Evolutionary conservation across 2,888 invertebrate genomes (phyloP).

Genomic region (Sympetrum striolatum): DNA sequence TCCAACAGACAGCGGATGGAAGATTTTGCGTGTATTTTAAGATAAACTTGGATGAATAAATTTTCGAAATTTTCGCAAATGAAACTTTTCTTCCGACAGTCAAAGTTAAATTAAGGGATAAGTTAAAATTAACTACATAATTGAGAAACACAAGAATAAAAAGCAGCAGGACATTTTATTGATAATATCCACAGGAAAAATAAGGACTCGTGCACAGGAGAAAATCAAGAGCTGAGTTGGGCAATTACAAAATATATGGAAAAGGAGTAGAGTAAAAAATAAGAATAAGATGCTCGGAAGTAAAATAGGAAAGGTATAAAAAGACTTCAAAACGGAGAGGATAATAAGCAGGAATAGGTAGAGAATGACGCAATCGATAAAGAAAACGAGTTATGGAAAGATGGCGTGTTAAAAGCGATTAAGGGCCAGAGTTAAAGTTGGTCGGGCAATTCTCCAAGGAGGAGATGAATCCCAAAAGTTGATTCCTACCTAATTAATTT

Average conservation of each 20-base stretch:
- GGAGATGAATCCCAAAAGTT: background rate
- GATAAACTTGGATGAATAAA: too few relatives aligned
- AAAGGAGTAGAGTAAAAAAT: background rate
- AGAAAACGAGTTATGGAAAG: background rate
- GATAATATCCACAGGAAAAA: background rate
- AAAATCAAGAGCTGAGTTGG: background rate
- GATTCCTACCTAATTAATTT: background rate
- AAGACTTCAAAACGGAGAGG: background rate
- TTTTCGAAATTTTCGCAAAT: too few relatives aligned
- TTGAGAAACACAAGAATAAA: too few relatives aligned
- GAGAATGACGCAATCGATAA: background rate
- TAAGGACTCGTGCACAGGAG: too few relatives aligned
- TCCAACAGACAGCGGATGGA: too few relatives aligned
- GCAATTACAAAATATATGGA: background rate
- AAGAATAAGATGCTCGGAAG: background rate
- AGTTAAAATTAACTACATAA: too few relatives aligned
- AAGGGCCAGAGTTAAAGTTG: background rate
- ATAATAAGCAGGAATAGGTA: background rate
- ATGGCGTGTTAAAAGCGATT: background rate
- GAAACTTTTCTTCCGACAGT: too few relatives aligned
- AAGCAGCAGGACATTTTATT: too few relatives aligned
- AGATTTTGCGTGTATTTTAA: too few relatives aligned
- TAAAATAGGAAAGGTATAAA: background rate
- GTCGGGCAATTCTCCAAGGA: background rate
- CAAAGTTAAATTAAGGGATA: too few relatives aligned